Evolutionary conservation across 2,888 invertebrate genomes (phyloP).

Genomic region (Dynastes tityus): DNA sequence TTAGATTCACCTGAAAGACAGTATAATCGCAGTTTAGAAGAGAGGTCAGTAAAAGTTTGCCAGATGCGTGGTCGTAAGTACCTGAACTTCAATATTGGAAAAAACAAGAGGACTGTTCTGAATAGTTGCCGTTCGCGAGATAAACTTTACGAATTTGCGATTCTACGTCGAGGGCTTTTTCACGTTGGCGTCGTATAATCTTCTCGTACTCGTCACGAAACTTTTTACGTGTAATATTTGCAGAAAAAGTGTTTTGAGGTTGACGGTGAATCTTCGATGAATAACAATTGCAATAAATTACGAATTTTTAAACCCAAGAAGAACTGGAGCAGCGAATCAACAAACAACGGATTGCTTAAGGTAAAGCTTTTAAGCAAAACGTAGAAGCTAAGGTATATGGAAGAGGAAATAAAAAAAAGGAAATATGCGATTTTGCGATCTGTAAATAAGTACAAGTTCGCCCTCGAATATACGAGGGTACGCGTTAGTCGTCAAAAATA

Average conservation of each 20-base stretch:
- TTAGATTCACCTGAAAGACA: too few relatives aligned
- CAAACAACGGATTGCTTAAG: too few relatives aligned
- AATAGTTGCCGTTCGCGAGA: background rate
- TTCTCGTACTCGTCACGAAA: background rate
- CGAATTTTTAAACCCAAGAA: background rate
- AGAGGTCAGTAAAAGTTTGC: background rate
- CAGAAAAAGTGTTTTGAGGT: background rate
- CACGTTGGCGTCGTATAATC: background rate
- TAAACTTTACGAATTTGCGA: background rate
- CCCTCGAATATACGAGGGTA: too few relatives aligned
- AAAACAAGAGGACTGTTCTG: background rate
- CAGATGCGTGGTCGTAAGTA: background rate
- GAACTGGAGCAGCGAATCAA: too few relatives aligned
- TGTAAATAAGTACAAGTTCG: too few relatives aligned
- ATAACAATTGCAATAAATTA: slow-evolving; percentile 2
- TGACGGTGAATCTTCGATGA: background rate
- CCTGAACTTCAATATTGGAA: too few relatives aligned
- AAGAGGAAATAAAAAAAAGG: too few relatives aligned
- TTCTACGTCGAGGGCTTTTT: background rate
- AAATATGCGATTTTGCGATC: too few relatives aligned
- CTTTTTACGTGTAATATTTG: slow-evolving; percentile 3
- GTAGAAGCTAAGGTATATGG: too few relatives aligned
- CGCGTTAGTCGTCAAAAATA: too few relatives aligned
- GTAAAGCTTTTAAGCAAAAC: too few relatives aligned
- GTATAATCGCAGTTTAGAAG: background rate